Conservation (phyloP, 2,888 invertebrate species). For the Cecidostiba fungosa region DNA sequence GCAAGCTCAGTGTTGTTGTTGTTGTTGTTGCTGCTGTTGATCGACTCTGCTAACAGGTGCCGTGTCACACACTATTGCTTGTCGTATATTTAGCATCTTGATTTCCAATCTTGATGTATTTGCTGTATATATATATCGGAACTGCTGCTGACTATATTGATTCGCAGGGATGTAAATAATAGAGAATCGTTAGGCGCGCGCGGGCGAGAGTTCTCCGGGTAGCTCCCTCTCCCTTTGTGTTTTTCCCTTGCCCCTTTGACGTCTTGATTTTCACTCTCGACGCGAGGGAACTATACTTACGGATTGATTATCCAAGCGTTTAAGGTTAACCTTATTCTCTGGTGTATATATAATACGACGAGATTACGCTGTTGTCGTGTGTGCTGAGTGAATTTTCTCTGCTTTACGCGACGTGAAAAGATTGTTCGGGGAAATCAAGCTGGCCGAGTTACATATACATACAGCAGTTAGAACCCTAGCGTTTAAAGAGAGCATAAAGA, state of each 20-base stretch:
- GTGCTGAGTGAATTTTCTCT: too few species aligned
- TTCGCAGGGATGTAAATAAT: conserved; percentile 49
- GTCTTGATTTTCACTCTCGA: not conserved
- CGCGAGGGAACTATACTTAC: too few species aligned
- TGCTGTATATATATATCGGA: not conserved
- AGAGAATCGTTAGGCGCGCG: not conserved
- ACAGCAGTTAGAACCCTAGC: not conserved
- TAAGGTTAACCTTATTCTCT: too few species aligned
- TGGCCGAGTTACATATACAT: too few species aligned
- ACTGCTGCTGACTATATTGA: conserved; percentile 40
- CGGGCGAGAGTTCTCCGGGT: not conserved
- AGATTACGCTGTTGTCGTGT: too few species aligned
- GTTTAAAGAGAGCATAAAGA: not conserved
- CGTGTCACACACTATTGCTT: not conserved
- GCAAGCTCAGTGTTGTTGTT: not conserved
- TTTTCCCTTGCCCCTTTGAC: not conserved
- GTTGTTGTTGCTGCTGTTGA: not conserved
- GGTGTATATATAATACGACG: too few species aligned
- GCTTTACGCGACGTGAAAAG: too few species aligned
- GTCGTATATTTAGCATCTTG: not conserved
- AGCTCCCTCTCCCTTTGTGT: not conserved
- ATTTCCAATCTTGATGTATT: too few species aligned
- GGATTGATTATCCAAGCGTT: not conserved
- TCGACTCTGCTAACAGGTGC: conserved; percentile 2
- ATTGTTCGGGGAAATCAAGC: too few species aligned